A percentile compares a stretch with the other conserved stretches of the same genome.
phyloP scores from a whole-genome alignment of 2,888 invertebrate genomes.

The Sesia bembeciformis region DNA sequence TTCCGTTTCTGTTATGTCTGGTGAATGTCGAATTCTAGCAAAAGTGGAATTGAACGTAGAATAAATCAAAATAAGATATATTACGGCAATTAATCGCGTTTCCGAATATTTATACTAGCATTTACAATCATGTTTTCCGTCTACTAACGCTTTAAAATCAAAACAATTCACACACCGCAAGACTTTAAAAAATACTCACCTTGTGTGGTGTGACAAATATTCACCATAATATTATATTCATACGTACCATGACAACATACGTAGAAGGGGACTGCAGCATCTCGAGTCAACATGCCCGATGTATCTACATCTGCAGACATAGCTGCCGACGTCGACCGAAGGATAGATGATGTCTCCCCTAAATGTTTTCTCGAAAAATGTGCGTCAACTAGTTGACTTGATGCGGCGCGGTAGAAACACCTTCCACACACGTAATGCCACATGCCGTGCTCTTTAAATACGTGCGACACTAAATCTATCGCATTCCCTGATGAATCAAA shows the following conservation, averaged over 20 bases:
- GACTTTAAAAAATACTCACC: too few relatives aligned
- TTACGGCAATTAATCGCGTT: too few relatives aligned
- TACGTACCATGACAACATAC: slow-evolving; percentile 36
- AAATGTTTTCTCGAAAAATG: slow-evolving; percentile 66
- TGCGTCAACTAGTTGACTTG: slow-evolving; percentile 73
- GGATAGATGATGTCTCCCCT: slow-evolving; percentile 17
- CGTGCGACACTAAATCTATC: slow-evolving; percentile 70
- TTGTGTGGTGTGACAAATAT: too few relatives aligned
- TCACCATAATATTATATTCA: background rate
- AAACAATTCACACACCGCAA: too few relatives aligned
- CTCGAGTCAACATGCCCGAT: slow-evolving; percentile 29
- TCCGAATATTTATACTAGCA: too few relatives aligned
- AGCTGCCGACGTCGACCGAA: slow-evolving; percentile 21
- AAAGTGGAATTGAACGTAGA: too few relatives aligned
- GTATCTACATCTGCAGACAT: slow-evolving; percentile 11
- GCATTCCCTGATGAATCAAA: slow-evolving; percentile 42
- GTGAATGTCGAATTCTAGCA: too few relatives aligned
- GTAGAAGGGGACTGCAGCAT: slow-evolving; percentile 45
- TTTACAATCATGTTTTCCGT: too few relatives aligned
- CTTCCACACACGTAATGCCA: slow-evolving; percentile 77
- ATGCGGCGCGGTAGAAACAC: slow-evolving; percentile 80
- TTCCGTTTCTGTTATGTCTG: too few relatives aligned
- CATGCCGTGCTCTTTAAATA: slow-evolving; percentile 75
- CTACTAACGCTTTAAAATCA: too few relatives aligned
- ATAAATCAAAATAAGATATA: too few relatives aligned